Base-by-base conservation (phyloP, 1,140 invertebrate genomes). In the Melitaea cinxia region DNA sequence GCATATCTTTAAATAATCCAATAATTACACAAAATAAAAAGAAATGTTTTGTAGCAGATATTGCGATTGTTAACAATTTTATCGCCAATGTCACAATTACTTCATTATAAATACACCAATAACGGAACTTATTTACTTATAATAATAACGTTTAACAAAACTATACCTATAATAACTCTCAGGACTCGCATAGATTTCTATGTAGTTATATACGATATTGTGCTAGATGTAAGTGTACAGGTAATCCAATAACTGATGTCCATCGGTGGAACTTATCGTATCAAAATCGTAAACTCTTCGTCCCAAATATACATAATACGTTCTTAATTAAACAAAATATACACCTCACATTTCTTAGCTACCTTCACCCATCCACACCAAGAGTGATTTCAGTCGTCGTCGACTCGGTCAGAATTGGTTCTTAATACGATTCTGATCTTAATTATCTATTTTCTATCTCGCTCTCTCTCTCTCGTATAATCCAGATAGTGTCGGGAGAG, bases 221-320 rank as follows among this genome's bases (percentile, higher is more conserved):
- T 42, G 37, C 9, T 24, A 17, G 10, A 45, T 23, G 19, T 56
- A 24, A 57, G n/a, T 21, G 1, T 19, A 2, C 9, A 45, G 21
- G 1, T n/a, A 39, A 19, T 19, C 19, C 17, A 59, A 60, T 49
- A 37, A 21, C 21, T 26, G 23, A 21, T 23, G 15, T 15, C n/a
- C 21, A n/a, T 17, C n/a, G 2, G 12, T 14, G 30, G 15, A 50
- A 56, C 28, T 26, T 23, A n/a, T 50, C 54, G 52, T 42, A 52
- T 65, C 33, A 19, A 55, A 14, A 55, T 47, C 23, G 24, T 47
- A 49, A 61, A 62, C 21, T 62, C 26, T 5, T 57, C 30, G 28
- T 35, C 17, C 42, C 12, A 64, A 63, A 64, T 56, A 56, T 61
- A 53, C 39, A 63, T 56, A 55, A 23, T 28, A 54, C 33, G 21